These are phyloP conservation scores for Xiphorhynchus erythropygius DNA, from an alignment of 2,797 vertebrate species.

Conservation along the genomic window DNA sequence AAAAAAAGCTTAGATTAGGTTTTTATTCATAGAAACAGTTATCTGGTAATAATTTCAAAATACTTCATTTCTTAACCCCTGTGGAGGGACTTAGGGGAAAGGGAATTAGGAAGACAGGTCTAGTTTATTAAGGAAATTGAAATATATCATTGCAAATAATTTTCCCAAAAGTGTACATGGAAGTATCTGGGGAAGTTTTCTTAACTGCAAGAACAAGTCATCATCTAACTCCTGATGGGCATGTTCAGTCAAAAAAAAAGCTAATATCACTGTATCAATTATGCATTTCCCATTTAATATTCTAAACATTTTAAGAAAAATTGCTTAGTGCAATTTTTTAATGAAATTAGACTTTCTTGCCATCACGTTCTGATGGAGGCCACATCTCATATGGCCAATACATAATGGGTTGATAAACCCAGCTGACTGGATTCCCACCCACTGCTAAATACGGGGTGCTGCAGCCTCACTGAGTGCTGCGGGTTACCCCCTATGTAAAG, in stretches of 20 bases:
- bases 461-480: neutral
- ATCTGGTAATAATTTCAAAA: conserved; percentile 1
- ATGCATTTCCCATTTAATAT: conserved; percentile 68
- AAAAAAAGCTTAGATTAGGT: neutral
- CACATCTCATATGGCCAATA: neutral
- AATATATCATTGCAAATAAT: conserved; percentile 51
- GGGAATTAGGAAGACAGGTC: conserved; percentile 52
- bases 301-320: conserved; percentile 69
- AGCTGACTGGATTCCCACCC: neutral
- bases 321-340: neutral
- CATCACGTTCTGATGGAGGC: conserved; percentile 47
- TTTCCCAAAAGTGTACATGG: conserved; percentile 48
- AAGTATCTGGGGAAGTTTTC: conserved; percentile 55
- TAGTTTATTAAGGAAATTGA: conserved; percentile 60
- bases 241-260: neutral
- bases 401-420: neutral
- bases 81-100: conserved; percentile 27
- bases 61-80: conserved; percentile 36
- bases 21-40: conserved; percentile 38
- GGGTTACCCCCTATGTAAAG: fast-evolving
- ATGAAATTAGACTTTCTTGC: conserved; percentile 31
- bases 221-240: conserved; percentile 67
- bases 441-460: conserved; percentile 15
- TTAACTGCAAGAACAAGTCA: conserved; percentile 51
- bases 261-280: conserved; percentile 55